Percentiles rank a stretch among this genome's conserved stretches.
Conservation (phyloP, 2,797 vertebrate genomes). For the Schizopygopsis pylzovi region DNA sequence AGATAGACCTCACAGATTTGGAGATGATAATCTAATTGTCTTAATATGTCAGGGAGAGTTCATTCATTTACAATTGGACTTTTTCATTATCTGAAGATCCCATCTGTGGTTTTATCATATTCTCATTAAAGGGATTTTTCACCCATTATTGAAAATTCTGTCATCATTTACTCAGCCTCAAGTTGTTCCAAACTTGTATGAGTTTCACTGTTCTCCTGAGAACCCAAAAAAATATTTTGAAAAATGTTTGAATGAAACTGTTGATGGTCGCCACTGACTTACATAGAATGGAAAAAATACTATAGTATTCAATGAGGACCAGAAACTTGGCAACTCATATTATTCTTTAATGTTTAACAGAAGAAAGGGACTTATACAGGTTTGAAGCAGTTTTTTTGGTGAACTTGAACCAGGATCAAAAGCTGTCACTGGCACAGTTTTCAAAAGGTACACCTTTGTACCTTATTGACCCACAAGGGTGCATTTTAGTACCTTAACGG, state of each 20-base stretch:
- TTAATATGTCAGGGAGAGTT: constrained; percentile 31
- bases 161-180: neutral
- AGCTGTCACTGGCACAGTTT: neutral
- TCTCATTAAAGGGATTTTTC: neutral
- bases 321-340: neutral
- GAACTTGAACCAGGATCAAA: neutral
- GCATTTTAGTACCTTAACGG: neutral
- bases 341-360: neutral
- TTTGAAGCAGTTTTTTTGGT: neutral
- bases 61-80: neutral
- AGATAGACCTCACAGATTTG: constrained; percentile 25
- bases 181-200: neutral
- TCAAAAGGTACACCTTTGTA: neutral
- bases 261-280: neutral
- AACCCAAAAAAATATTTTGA: neutral
- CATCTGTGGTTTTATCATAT: constrained; percentile 6
- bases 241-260: neutral
- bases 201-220: neutral
- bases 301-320: neutral
- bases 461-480: neutral
- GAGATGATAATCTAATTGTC: constrained; percentile 7
- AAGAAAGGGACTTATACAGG: neutral
- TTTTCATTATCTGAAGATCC: constrained; percentile 4
- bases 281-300: neutral
- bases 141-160: neutral